Conservation (phyloP, 2,797 vertebrate genomes). For the Falco berigora region DNA sequence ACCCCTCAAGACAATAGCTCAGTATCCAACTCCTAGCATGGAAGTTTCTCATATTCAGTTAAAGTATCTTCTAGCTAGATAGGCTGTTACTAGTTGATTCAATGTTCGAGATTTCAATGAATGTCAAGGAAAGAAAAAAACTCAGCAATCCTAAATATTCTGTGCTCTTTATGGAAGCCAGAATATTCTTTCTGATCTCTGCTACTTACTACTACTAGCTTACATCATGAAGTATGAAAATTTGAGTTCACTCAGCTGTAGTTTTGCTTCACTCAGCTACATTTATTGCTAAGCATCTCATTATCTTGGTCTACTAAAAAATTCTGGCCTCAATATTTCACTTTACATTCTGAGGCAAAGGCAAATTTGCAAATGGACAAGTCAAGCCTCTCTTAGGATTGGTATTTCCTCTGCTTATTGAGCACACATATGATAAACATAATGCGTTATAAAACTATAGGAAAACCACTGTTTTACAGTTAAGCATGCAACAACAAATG, state of each 20-base stretch:
- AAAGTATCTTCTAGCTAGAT: background rate
- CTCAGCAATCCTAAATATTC: background rate
- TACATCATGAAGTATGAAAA: background rate
- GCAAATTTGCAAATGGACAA: background rate
- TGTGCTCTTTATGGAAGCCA: background rate
- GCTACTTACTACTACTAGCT: background rate
- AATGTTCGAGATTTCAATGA: background rate
- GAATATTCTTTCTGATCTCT: background rate
- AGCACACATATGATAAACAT: background rate
- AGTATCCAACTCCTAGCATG: background rate
- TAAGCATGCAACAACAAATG: background rate
- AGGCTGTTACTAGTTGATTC: background rate
- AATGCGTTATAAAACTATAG: background rate
- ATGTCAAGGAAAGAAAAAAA: background rate
- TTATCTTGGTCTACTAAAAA: background rate
- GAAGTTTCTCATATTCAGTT: background rate
- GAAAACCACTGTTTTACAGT: background rate
- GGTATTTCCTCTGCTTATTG: background rate
- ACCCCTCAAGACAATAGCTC: background rate
- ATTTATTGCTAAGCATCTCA: background rate
- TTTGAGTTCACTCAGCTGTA: background rate
- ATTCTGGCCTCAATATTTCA: background rate
- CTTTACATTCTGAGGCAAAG: background rate
- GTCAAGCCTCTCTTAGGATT: background rate
- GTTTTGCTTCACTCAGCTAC: background rate